These are phyloP conservation scores for Diplazon laetatorius DNA, from an alignment of 2,888 invertebrate genomes.

Conservation along the genomic window DNA sequence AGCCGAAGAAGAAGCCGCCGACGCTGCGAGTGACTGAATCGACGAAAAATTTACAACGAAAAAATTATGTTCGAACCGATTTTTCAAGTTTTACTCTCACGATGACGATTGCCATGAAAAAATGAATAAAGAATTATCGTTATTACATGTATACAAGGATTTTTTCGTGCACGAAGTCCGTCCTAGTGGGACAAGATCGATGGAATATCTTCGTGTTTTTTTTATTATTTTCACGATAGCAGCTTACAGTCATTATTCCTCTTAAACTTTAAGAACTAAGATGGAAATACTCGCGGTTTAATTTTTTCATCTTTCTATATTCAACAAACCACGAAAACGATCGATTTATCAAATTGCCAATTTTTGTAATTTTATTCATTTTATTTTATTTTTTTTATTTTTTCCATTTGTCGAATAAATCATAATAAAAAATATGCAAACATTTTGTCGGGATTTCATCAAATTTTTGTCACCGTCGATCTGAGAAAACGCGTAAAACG, in stretches of 20 bases:
- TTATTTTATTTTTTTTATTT: too few species aligned
- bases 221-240: slow-evolving; percentile 55
- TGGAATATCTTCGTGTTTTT: slow-evolving; percentile 61
- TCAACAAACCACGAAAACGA: slow-evolving; percentile 37
- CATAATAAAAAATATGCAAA: slow-evolving; percentile 57
- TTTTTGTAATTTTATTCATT: slow-evolving; percentile 11
- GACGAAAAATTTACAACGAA: neutral
- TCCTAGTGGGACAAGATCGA: slow-evolving; percentile 51
- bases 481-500: slow-evolving; percentile 7
- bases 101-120: slow-evolving; percentile 9
- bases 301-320: slow-evolving; percentile 11
- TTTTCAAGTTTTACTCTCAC: neutral
- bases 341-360: too few species aligned
- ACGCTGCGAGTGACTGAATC: slow-evolving; percentile 74
- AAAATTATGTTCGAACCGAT: neutral
- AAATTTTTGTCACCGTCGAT: neutral
- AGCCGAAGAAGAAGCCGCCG: slow-evolving; percentile 77
- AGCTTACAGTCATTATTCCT: slow-evolving; percentile 68
- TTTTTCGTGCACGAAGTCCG: too few species aligned
- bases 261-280: slow-evolving; percentile 58
- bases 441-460: slow-evolving; percentile 38
- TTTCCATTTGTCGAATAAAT: slow-evolving; percentile 27
- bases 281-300: slow-evolving; percentile 59
- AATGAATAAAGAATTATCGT: slow-evolving; percentile 37
- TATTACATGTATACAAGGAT: slow-evolving; percentile 1